These are phyloP conservation scores for Pteropus rufus DNA, from an alignment of 2,797 vertebrate genomes.

Conservation along the genomic window DNA sequence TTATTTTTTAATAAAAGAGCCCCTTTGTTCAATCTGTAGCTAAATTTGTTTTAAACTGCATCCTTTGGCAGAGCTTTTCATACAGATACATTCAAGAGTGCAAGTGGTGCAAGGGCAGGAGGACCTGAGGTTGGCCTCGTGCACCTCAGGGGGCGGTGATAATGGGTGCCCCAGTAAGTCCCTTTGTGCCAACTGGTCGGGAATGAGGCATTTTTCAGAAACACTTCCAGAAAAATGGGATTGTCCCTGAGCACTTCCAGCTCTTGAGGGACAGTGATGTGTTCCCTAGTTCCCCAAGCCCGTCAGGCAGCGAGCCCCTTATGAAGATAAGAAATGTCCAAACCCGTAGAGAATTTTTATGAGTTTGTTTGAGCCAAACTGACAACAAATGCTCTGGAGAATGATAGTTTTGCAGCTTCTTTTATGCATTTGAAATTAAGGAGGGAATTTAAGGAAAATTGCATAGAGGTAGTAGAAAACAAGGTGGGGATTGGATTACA, in stretches of 20 bases:
- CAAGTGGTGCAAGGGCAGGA: background rate
- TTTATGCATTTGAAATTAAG: no score
- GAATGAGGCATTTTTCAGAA: slow-evolving; percentile 21
- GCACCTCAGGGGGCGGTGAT: no score
- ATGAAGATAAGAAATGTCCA: no score
- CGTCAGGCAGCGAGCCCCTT: background rate
- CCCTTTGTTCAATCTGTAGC: background rate
- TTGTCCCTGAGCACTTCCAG: background rate
- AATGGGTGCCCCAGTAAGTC: background rate
- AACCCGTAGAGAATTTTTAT: no score
- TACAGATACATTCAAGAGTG: background rate
- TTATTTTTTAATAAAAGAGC: slow-evolving; percentile 10
- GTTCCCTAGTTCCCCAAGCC: background rate
- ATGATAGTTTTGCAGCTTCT: no score
- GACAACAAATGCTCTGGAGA: no score
- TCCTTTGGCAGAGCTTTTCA: background rate
- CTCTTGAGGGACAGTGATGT: background rate
- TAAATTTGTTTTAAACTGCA: background rate
- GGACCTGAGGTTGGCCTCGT: no score
- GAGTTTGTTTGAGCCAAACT: no score
- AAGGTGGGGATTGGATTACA: no score
- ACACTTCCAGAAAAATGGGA: background rate
- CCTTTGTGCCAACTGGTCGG: background rate
- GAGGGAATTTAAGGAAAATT: no score
- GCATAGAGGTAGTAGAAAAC: no score